These are phyloP conservation scores for Lineus longissimus DNA, from an alignment of 1,140 invertebrate genomes.

Conservation along the genomic window DNA sequence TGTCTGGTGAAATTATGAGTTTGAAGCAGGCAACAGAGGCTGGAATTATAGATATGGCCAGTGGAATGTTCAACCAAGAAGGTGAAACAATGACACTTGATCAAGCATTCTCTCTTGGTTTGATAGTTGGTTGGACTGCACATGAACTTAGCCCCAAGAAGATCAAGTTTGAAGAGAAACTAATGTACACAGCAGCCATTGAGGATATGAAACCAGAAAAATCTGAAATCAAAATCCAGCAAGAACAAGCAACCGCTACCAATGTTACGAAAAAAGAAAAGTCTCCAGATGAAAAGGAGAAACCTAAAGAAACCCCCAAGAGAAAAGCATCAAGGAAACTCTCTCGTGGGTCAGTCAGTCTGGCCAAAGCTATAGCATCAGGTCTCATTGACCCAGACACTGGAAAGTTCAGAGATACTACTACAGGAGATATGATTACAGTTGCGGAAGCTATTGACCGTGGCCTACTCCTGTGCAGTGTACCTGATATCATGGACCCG, in stretches of 20 bases:
- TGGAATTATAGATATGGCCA: slow-evolving; percentile 74
- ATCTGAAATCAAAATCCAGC: too few species aligned
- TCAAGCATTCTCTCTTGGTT: slow-evolving; percentile 1
- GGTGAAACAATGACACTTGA: background rate
- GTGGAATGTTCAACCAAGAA: slow-evolving; percentile 20
- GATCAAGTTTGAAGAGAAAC: too few species aligned
- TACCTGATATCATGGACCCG: slow-evolving; percentile 74
- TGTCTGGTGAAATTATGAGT: slow-evolving; percentile 72
- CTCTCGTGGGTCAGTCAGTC: slow-evolving; percentile 71
- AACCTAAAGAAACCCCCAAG: background rate
- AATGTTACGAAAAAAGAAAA: too few species aligned
- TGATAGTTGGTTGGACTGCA: background rate
- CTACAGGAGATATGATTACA: slow-evolving; percentile 71
- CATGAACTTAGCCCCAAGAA: too few species aligned
- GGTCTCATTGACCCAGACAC: slow-evolving; percentile 71
- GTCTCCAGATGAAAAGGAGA: too few species aligned
- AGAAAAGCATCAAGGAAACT: slow-evolving; percentile 8
- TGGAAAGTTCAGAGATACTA: slow-evolving; percentile 67
- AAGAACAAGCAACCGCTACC: too few species aligned
- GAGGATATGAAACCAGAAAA: too few species aligned
- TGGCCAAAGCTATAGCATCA: slow-evolving; percentile 73
- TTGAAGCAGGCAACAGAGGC: slow-evolving; percentile 73
- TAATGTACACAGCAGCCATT: too few species aligned
- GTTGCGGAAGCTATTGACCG: slow-evolving; percentile 71
- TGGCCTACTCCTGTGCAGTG: slow-evolving; percentile 72